phyloP scores from a whole-genome alignment of 2,888 invertebrate genomes.

The Blastobasis lacticolella region DNA sequence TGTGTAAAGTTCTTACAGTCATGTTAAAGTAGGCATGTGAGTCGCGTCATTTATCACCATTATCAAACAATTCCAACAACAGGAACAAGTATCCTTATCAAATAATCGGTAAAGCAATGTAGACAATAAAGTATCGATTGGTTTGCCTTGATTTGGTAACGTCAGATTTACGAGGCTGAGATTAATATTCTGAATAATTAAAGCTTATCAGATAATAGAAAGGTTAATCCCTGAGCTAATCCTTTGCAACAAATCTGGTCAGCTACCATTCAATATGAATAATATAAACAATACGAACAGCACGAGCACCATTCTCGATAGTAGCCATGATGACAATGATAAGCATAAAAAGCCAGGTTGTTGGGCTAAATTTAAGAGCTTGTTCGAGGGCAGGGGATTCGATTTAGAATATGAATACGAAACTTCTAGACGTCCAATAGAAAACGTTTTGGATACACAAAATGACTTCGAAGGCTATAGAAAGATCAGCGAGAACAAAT shows the following conservation, averaged over 20 bases:
- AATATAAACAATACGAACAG: constrained; percentile 8
- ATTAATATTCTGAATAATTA: constrained; percentile 3
- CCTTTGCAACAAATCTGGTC: no score
- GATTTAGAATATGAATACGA: constrained; percentile 59
- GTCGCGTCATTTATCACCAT: constrained; percentile 10
- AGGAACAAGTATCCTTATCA: constrained; percentile 13
- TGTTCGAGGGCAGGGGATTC: constrained; percentile 62
- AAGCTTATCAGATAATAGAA: constrained; percentile 15
- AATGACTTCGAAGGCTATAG: constrained; percentile 38
- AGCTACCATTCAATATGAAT: background rate
- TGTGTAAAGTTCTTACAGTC: no score
- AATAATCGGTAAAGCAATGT: constrained; percentile 10
- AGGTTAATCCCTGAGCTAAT: constrained; percentile 3
- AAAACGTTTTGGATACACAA: constrained; percentile 29
- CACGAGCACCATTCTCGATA: background rate
- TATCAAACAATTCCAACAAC: constrained; percentile 11
- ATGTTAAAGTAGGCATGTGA: no score
- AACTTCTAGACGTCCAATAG: constrained; percentile 14
- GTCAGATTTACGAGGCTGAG: constrained; percentile 17
- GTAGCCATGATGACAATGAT: background rate
- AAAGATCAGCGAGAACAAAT: constrained; percentile 31
- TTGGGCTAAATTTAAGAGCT: constrained; percentile 55
- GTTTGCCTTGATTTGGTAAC: constrained; percentile 16
- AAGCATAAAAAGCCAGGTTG: constrained; percentile 32
- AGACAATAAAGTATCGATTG: constrained; percentile 11